Evolutionary conservation across 2,113 vertebrate genomes (phyloP).

Genomic region (Leptobrachium leishanense): DNA sequence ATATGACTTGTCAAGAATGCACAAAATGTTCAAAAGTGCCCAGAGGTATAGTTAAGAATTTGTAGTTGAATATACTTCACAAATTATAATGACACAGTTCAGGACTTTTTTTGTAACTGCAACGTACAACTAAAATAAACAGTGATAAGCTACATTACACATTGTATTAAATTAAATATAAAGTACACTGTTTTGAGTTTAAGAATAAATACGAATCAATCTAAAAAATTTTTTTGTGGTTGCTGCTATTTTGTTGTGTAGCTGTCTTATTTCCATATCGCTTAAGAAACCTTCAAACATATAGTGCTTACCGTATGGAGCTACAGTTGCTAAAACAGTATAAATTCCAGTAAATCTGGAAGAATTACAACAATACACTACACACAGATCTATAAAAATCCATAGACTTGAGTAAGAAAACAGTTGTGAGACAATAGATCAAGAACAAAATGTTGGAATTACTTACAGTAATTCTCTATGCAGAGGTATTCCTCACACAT

Average conservation of each 20-base stretch:
- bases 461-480: slow-evolving; percentile 69
- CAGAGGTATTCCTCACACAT: slow-evolving; percentile 65
- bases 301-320: too few species aligned
- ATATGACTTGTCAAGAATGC: slow-evolving; percentile 47
- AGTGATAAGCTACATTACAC: neutral
- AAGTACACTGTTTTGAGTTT: neutral
- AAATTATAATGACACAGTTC: slow-evolving; percentile 11
- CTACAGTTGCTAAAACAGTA: neutral
- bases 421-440: slow-evolving; percentile 4
- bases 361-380: too few species aligned
- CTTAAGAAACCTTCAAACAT: neutral
- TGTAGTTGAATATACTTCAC: neutral
- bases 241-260: neutral
- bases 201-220: slow-evolving; percentile 1
- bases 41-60: slow-evolving; percentile 9
- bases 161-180: neutral
- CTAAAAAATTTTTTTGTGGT: slow-evolving; percentile 15
- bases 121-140: neutral
- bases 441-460: slow-evolving; percentile 55
- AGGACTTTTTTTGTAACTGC: neutral
- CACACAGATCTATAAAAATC: neutral
- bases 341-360: neutral
- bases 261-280: slow-evolving; percentile 5
- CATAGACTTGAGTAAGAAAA: neutral
- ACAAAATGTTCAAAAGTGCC: slow-evolving; percentile 33